Base-by-base conservation (phyloP, 92 coral and sea anemone genomes). In the Metridium senile region DNA sequence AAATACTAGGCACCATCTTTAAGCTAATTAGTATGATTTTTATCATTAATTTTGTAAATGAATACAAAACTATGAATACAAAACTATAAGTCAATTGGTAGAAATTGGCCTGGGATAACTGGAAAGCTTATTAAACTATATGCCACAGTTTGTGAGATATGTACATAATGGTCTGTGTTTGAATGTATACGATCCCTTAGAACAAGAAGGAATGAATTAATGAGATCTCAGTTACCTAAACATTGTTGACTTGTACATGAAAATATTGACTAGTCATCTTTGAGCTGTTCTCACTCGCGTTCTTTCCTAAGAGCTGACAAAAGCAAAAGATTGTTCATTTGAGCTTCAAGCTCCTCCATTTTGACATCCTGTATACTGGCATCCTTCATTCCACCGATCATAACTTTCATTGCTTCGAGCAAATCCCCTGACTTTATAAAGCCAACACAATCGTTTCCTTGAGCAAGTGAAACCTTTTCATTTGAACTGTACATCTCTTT, bases 401-500 rank as follows among this genome's bases (percentile, higher is more conserved):
- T 21, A 4, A 13, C 25, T 54, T 54, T 16, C 25, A 13, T 21
- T 3, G 59, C 59, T 9, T 54, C 49, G 59, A 54, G 3, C n/a
- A 54, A 20, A 21, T 16, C 25, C 59, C 20, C 59, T 54, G 59
- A 6, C 59, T 2, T 3, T 54, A 45, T 45, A 45, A 54, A 13
- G 59, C 23, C 3, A 13, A 10, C 23, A 13, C 25, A 3, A 3
- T 6, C 59, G 4, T 54, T 54, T 54, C 59, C 59, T 54, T 54
- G 21, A 3, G 4, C 23, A 6, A 54, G 17, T 13, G 59, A 54
- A 54, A 16, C 2, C 23, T 54, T 3, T 20, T 54, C 59, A 2
- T 19, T 20, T 54, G 25, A 2, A 2, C 25, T 54, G 29, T 26
- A 22, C 3, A 26, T 71, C 28, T 66, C 74, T 68, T 81, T 72